Percentiles rank a stretch among this genome's conserved stretches.
Conservation (phyloP, 1,140 invertebrate genomes). For the Ostrea edulis region DNA sequence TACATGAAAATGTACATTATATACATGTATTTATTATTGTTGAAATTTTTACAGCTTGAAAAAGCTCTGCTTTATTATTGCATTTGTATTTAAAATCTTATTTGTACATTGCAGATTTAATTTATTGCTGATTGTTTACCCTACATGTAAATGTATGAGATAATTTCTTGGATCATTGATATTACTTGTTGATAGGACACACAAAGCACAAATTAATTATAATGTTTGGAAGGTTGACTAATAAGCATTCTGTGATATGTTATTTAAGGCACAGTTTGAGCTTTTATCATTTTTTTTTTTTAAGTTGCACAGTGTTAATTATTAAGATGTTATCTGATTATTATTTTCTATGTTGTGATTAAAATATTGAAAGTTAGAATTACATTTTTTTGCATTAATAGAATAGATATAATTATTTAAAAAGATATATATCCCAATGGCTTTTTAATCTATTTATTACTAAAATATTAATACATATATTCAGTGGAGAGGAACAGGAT, state of each 20-base stretch:
- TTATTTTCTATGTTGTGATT: neutral
- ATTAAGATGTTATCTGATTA: neutral
- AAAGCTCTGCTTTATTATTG: neutral
- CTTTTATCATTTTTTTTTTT: constrained; percentile 1
- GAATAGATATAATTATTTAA: too few relatives aligned
- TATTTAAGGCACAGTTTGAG: constrained; percentile 13
- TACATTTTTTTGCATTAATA: too few relatives aligned
- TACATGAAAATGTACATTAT: neutral
- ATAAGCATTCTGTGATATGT: constrained; percentile 24
- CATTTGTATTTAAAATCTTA: neutral
- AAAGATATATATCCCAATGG: too few relatives aligned
- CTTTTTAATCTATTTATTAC: neutral
- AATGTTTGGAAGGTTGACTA: neutral
- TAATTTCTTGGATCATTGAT: neutral
- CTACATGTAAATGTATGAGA: neutral
- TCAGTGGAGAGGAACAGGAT: neutral
- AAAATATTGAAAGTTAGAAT: too few relatives aligned
- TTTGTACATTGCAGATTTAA: neutral
- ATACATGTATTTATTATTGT: constrained; percentile 9
- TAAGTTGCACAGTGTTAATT: neutral
- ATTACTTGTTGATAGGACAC: neutral
- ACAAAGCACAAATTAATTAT: neutral
- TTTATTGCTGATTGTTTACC: neutral
- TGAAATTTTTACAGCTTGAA: neutral
- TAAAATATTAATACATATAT: neutral